A percentile compares a stretch with the other conserved stretches of the same genome.
phyloP scores from a whole-genome alignment of 2,888 invertebrate species.

The Carabus problematicus region DNA sequence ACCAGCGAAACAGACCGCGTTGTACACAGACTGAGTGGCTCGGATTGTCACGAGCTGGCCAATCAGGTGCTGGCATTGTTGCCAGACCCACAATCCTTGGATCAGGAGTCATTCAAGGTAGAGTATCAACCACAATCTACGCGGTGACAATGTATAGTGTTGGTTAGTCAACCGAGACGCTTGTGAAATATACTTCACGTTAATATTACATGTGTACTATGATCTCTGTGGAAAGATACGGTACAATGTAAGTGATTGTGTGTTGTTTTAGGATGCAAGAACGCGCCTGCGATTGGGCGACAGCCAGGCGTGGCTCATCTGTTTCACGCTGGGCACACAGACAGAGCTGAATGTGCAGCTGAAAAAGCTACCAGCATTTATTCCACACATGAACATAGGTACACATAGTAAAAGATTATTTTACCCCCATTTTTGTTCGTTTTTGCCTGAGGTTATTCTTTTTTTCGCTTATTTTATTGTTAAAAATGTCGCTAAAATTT shows the following conservation, averaged over 20 bases:
- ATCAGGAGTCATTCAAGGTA: conserved; percentile 68
- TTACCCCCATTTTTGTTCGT: no score
- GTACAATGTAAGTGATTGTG: no score
- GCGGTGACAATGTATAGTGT: no score
- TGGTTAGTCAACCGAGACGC: no score
- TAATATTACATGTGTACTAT: no score
- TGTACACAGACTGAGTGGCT: conserved; percentile 52
- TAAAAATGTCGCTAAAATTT: no score
- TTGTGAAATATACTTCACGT: no score
- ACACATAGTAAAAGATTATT: conserved; percentile 42
- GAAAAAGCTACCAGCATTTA: conserved; percentile 67
- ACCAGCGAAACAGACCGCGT: conserved; percentile 44
- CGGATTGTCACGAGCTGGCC: conserved; percentile 65
- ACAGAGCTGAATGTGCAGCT: conserved; percentile 65
- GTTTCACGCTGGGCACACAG: conserved; percentile 63
- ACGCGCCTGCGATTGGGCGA: conserved; percentile 52
- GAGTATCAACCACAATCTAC: conserved; percentile 51
- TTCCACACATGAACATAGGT: conserved; percentile 65
- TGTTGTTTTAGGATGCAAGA: conserved; percentile 51
- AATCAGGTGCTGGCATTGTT: conserved; percentile 66
- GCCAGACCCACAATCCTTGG: conserved; percentile 67
- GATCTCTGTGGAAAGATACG: no score
- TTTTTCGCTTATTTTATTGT: no score
- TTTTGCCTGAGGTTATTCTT: no score
- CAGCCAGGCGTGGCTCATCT: conserved; percentile 63